Base-by-base conservation (phyloP, 2,888 invertebrate species). In the Sabellastarte sp. region DNA sequence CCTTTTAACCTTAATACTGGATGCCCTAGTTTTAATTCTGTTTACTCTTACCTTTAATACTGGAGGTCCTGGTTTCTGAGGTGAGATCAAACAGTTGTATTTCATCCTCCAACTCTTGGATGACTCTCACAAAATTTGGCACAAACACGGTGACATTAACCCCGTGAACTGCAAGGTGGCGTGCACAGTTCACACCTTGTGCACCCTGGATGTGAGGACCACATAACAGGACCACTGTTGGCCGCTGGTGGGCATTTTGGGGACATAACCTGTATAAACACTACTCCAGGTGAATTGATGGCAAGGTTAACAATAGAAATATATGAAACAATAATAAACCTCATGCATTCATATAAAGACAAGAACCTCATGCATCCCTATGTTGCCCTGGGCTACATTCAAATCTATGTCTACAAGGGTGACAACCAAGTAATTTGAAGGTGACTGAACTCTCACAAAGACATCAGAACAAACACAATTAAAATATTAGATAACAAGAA, bases 111-210 rank as follows among this genome's bases (percentile, higher is more conserved):
- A 89, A 82, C 56, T 70, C 72, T n/a, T 74, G 69, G n/a, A 73
- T 59, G 76, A 74, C 66, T 65, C 77, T 41, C 10, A 41, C 41
- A 41, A 41, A 41, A 29, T 73, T 85, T 59, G 87, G 86, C 28
- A 87, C 84, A 75, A 87, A 88, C 1, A 91, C 87, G 58, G 89
- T 84, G 0, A 90, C 90, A 69, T 88, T 88, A 0, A 92, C 90
- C 59, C 93, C 92, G 83, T 93, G 93, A 77, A 91, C 89, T 61
- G 91, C 89, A 71, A 94, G 87, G 82, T 93, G 91, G 20, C 93
- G 88, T 3, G 69, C 67, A 73, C 90, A 89, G 75, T 89, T 89
- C 26, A 92, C 87, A 30, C 90, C 93, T 60, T 90, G 87, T 58
- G 89, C 89, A 5, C 86, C 86, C 70, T 85, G 85, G 77, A 87